A percentile compares a stretch with the other conserved stretches of the same genome.
Conservation (phyloP, 2,888 invertebrate species). For the Campoletis raptor region DNA sequence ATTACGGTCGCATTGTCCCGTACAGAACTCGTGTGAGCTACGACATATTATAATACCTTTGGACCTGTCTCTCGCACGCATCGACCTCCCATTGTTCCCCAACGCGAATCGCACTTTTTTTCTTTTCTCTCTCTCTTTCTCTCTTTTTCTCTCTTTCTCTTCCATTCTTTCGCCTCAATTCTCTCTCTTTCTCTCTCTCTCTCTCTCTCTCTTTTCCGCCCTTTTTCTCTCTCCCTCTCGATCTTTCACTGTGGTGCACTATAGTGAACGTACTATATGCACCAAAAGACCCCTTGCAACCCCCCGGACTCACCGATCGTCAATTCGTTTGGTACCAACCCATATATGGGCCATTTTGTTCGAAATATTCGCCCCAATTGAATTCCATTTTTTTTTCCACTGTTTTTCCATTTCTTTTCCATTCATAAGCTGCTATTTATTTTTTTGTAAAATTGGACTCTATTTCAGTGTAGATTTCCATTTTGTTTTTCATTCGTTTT, state of each 20-base stretch:
- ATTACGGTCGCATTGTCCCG: constrained; percentile 76
- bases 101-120: constrained; percentile 76
- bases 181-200: constrained; percentile 60
- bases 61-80: constrained; percentile 81
- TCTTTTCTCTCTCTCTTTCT: constrained; percentile 49
- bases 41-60: constrained; percentile 75
- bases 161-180: constrained; percentile 31
- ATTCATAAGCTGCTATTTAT: too few species aligned
- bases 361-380: background rate
- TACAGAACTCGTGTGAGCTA: constrained; percentile 71
- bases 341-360: constrained; percentile 6
- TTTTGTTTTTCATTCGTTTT: too few species aligned
- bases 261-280: background rate
- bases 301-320: constrained; percentile 31
- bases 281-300: constrained; percentile 6
- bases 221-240: constrained; percentile 6
- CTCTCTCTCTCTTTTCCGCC: background rate
- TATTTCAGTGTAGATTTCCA: too few species aligned
- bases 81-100: constrained; percentile 79
- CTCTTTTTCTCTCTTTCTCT: constrained; percentile 53
- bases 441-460: too few species aligned
- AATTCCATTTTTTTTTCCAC: background rate
- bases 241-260: constrained; percentile 8
- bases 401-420: background rate
- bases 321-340: constrained; percentile 40